These are phyloP conservation scores for Serilophus lunatus DNA, from an alignment of 2,113 vertebrate species.

Conservation along the genomic window DNA sequence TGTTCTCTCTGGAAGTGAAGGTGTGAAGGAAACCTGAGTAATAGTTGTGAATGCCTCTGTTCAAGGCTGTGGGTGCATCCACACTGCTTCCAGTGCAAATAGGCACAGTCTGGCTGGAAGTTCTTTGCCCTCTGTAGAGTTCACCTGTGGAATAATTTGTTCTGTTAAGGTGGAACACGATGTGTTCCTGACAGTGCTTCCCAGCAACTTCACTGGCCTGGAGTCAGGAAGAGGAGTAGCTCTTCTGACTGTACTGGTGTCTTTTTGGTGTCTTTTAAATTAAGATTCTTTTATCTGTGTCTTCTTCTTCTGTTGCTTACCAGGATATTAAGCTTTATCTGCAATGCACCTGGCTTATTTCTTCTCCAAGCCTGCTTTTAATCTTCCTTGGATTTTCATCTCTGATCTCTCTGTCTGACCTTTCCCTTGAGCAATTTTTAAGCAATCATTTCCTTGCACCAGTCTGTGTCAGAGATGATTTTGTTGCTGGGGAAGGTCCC, in stretches of 20 bases:
- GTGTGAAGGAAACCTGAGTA: neutral
- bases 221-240: neutral
- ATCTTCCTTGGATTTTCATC: neutral
- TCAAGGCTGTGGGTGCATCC: neutral
- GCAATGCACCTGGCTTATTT: neutral
- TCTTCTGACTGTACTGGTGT: neutral
- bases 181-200: neutral
- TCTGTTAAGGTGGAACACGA: neutral
- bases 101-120: neutral
- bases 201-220: neutral
- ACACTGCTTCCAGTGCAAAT: neutral
- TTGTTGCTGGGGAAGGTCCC: neutral
- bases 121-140: neutral
- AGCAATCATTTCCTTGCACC: neutral
- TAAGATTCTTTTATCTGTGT: neutral
- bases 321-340: neutral
- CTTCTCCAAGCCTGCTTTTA: neutral
- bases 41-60: neutral
- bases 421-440: neutral
- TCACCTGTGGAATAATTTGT: neutral
- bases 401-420: neutral
- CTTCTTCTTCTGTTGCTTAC: neutral
- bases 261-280: neutral
- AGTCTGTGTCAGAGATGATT: neutral
- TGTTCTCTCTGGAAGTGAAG: neutral